These are phyloP conservation scores for Chelonoidis abingdonii DNA, from an alignment of 2,113 vertebrate genomes.

Conservation along the genomic window DNA sequence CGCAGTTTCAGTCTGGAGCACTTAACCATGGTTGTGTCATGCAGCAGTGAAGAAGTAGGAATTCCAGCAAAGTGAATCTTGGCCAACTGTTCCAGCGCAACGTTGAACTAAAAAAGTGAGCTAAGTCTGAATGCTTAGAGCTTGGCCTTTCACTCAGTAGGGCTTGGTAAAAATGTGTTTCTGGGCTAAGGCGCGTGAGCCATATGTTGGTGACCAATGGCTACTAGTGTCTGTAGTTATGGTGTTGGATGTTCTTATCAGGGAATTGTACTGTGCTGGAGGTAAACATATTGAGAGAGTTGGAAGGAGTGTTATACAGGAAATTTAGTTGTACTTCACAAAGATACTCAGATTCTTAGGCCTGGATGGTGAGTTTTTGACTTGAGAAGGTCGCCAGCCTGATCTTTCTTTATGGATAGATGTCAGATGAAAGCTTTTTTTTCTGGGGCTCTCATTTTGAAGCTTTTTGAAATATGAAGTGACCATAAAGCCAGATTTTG, in stretches of 20 bases:
- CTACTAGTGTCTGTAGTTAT: background rate
- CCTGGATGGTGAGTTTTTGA: background rate
- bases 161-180: background rate
- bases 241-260: background rate
- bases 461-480: accelerated
- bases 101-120: background rate
- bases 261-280: background rate
- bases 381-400: background rate
- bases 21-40: background rate
- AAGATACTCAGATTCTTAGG: background rate
- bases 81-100: background rate
- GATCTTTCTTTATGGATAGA: background rate
- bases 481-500: background rate
- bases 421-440: background rate
- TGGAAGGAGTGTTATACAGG: background rate
- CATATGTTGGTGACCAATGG: background rate
- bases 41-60: too few species aligned
- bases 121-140: background rate
- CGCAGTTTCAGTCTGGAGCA: background rate
- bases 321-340: background rate
- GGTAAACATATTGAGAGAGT: background rate
- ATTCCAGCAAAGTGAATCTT: background rate
- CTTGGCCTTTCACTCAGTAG: background rate
- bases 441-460: background rate
- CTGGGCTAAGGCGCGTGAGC: background rate